Evolutionary conservation across 2,113 vertebrate species (phyloP), one percentile per base, ranked within the genome.

Genomic region (Mustelus asterias): DNA sequence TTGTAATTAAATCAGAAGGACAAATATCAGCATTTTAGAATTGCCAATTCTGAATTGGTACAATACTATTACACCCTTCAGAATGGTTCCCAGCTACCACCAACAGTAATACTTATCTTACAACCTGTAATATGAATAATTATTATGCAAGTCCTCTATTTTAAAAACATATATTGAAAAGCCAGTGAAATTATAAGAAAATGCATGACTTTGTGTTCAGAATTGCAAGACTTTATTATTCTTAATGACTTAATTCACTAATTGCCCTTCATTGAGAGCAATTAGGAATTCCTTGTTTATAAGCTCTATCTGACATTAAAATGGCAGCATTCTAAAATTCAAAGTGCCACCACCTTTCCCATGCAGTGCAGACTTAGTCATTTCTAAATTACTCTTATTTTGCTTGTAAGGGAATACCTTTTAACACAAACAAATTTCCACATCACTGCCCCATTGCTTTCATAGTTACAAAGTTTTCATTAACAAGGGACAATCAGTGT

Each of bases 381-480:
- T 65, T 93, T 93, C 18, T 65, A 65, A 54, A 93, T 93, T 93
- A 93, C 33, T 93, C 60, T 93, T 93, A 65, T 93, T 93, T 93
- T 93, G 89, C 65, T 93, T 37, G 60, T 93, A 93, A 93, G 89
- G 89, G 89, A 93, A 93, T 93, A 93, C 16, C 60, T 93, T 93
- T 65, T 37, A 88, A 65, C 89, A 65, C 60, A 93, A 93, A 65
- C 89, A 93, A 65, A 67, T 93, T 93, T 93, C 88, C 60, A 93
- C 60, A 37, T 5, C 29, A 60, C 60, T 63, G 22, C 88, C 60
- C 26, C 86, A 60, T n/a, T 65, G 89, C 60, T 93, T 93, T 65
- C 89, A 83, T 18, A 65, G 89, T 65, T 93, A 22, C 89, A 93
- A 93, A 37, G 60, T 37, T 93, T 93, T 93, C 60, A 67, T 93